Conservation (phyloP, 2,888 invertebrate genomes). For the Neoscelio sp. region DNA sequence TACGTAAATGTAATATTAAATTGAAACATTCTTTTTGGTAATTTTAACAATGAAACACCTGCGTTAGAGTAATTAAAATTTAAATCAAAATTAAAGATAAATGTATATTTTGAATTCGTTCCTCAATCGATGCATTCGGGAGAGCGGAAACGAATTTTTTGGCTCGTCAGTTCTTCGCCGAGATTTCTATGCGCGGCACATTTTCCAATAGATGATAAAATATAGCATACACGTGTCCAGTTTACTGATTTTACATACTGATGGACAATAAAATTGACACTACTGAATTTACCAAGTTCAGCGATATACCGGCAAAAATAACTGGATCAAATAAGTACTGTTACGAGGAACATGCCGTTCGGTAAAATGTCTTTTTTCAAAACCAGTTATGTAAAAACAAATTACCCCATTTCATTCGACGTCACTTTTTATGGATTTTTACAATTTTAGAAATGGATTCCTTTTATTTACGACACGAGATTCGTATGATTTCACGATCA, state of each 20-base stretch:
- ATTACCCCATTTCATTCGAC: not conserved
- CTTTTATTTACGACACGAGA: too few relatives aligned
- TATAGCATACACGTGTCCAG: slow-evolving; percentile 58
- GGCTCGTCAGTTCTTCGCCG: slow-evolving; percentile 29
- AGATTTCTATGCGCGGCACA: slow-evolving; percentile 54
- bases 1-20: too few relatives aligned
- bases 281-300: slow-evolving; percentile 13
- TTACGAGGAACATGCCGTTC: not conserved
- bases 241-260: slow-evolving; percentile 54
- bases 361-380: not conserved
- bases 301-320: slow-evolving; percentile 38
- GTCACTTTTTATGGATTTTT: too few relatives aligned
- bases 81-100: too few relatives aligned
- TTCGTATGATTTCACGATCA: too few relatives aligned
- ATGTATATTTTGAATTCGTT: slow-evolving; percentile 43
- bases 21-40: slow-evolving; percentile 9
- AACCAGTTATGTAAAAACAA: too few relatives aligned
- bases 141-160: slow-evolving; percentile 58
- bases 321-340: slow-evolving; percentile 29
- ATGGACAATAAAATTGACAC: slow-evolving; percentile 54
- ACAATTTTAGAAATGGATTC: too few relatives aligned
- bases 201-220: slow-evolving; percentile 53
- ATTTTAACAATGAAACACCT: too few relatives aligned
- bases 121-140: slow-evolving; percentile 49
- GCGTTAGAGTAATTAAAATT: too few relatives aligned